Base-by-base conservation (phyloP, 1,140 invertebrate genomes). In the Micrasema longulum region DNA sequence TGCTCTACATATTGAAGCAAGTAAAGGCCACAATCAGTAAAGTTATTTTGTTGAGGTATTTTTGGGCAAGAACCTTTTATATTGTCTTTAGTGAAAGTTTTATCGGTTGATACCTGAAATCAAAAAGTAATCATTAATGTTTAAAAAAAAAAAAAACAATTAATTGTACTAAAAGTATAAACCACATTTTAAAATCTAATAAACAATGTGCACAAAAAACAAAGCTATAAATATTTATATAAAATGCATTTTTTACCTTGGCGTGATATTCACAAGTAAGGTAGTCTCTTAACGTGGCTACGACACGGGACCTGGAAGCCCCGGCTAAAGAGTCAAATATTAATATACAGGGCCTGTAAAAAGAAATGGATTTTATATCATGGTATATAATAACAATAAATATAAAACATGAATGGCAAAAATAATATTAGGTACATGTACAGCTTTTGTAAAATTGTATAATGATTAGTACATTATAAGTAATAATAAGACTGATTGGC, bases 1-100 rank as follows among this genome's bases (percentile, higher is more conserved):
- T 91, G 91, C 85, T 99, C 96, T 3, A 96, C 95, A 88, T 97
- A 99, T 81, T 99, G 95, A 35, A 99, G 86, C 43, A 99, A 85
- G 84, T 95, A 99, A 5, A 99, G 85, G 2, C 98, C 98, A 86
- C 98, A 99, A 83, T 99, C 98, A 41, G 93, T 95, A 80, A 92
- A 97, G 86, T 99, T 99, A 70, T 91, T 95, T 86, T 99, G 98
- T 79, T 98, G 96, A 16, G 97, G 97, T 69, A 97, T 94, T 86
- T 94, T 95, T 0, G 94, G 93, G 77, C 89, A 90, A 55, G 90
- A 89, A 2, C 95, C 95, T 79, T 92, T 93, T 63, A 96, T 93
- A 18, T 91, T 91, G 78, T 92, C 89, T 81, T 92, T 94, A 31
- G 89, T 91, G 79, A 95, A 95, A 48, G 87, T 76, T 80, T 87